Evolutionary conservation across 2,113 vertebrate genomes (phyloP).

Genomic region (Trichomycterus rosablanca): DNA sequence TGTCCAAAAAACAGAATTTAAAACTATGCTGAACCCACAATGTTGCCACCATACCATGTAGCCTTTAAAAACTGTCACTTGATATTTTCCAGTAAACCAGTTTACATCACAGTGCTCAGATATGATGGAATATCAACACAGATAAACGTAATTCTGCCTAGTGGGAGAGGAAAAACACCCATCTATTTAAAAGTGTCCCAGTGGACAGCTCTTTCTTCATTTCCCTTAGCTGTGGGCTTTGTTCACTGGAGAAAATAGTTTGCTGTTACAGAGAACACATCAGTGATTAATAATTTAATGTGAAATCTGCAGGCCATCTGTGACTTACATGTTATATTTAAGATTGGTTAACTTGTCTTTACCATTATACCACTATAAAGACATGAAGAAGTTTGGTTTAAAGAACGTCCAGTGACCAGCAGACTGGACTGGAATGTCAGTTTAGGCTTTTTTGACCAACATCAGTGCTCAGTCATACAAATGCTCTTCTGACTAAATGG

Average conservation of each 20-base stretch:
- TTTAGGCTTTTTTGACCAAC: too few relatives aligned
- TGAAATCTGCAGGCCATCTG: conserved; percentile 4
- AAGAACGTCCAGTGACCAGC: too few relatives aligned
- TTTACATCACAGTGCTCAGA: conserved; percentile 10
- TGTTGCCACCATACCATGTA: too few relatives aligned
- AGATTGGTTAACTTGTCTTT: too few relatives aligned
- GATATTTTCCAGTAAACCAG: background rate
- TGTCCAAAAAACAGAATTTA: too few relatives aligned
- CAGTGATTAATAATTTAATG: conserved; percentile 9
- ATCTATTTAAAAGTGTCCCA: conserved; percentile 18
- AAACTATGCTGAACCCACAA: too few relatives aligned
- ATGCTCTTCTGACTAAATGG: too few relatives aligned
- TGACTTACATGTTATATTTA: background rate
- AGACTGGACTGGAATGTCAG: too few relatives aligned
- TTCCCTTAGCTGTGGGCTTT: conserved; percentile 14
- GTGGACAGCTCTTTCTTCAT: conserved; percentile 9
- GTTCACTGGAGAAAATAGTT: conserved; percentile 15
- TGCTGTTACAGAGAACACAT: conserved; percentile 11
- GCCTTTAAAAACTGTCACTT: too few relatives aligned
- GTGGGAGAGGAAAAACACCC: background rate
- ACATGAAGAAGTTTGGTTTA: too few relatives aligned
- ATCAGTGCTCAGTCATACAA: too few relatives aligned
- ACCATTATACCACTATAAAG: too few relatives aligned
- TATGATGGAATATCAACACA: conserved; percentile 12
- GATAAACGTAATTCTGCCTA: conserved; percentile 15